Evolutionary conservation across 35 echinoderm and acorn worm genomes (phyloP).

Genomic region (Ophioderma brevispina): DNA sequence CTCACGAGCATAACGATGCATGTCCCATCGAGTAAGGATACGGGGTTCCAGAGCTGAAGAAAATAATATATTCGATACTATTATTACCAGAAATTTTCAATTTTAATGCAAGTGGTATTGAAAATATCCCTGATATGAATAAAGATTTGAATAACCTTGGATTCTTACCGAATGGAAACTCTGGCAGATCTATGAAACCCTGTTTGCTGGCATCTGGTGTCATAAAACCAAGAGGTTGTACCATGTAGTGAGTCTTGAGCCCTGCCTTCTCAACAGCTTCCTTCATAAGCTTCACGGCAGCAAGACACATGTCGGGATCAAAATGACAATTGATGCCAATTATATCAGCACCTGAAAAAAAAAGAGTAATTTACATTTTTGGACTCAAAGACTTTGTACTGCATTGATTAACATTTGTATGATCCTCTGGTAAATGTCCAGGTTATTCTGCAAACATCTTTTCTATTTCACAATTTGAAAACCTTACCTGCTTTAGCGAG

Average conservation of each 20-base stretch:
- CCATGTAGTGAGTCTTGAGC: slow-evolving; percentile 67
- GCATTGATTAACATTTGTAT: background rate
- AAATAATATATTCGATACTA: too few species aligned
- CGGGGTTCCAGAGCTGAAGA: slow-evolving; percentile 72
- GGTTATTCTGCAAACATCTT: background rate
- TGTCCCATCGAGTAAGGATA: slow-evolving; percentile 82
- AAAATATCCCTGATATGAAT: too few species aligned
- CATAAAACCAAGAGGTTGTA: slow-evolving; percentile 74
- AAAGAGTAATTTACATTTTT: too few species aligned
- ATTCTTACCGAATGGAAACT: slow-evolving; percentile 99
- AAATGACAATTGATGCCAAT: slow-evolving; percentile 98
- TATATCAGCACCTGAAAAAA: slow-evolving; percentile 79
- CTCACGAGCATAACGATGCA: slow-evolving; percentile 71
- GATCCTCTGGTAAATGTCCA: background rate
- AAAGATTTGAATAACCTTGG: too few species aligned
- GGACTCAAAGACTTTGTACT: background rate
- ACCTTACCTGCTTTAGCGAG: slow-evolving; percentile 72
- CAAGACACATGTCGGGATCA: slow-evolving; percentile 52
- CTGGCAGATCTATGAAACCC: slow-evolving; percentile 97
- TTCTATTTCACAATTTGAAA: background rate
- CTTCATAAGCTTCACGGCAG: slow-evolving; percentile 76
- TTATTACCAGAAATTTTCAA: too few species aligned
- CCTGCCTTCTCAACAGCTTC: slow-evolving; percentile 68
- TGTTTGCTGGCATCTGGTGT: slow-evolving; percentile 84
- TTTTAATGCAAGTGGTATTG: too few species aligned